Base-by-base conservation (phyloP, 2,113 vertebrate species). In the Larimichthys polyactis region DNA sequence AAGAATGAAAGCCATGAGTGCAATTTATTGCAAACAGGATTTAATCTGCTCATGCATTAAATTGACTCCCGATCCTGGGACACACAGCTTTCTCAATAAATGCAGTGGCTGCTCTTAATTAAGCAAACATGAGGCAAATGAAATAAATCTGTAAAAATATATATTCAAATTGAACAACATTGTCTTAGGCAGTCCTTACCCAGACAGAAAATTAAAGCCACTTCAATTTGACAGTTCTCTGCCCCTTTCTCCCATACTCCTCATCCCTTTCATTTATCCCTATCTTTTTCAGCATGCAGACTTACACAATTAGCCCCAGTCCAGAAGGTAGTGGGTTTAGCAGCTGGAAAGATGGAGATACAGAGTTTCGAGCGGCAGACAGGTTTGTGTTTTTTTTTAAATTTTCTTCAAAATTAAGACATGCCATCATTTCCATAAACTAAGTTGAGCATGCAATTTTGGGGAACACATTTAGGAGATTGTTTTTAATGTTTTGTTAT, bases 11-110 rank as follows among this genome's bases (percentile, higher is more conserved):
- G 78, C 68, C 81, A 79, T 74, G 75, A 91, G 76, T 79, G 66
- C 77, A 85, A 85, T 92, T 93, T 83, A 89, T 86, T 84, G 84
- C 86, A 88, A 93, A 93, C 84, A 90, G 73, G 81, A 91, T 94
- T 94, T 89, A 83, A 92, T 92, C 90, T 87, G 79, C 75, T 81
- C 87, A 81, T 79, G 68, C 74, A 87, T 85, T 90, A 91, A 92
- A 92, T 89, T 92, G 79, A 86, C 85, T 92, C 76, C 69, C 74
- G 75, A 91, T 87, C 82, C 77, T 83, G 71, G 65, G 70, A 83
- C 83, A 89, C 75, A 73, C 44, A 51, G 76, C 69, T 75, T 84
- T 85, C 74, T 64, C 86, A 89, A 81, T 90, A 88, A 90, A 40
- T 86, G 54, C 83, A 75, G 29, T 66, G 43, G 77, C 40, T 87